These are phyloP conservation scores for Nyctibius grandis DNA, from an alignment of 2,797 vertebrate species.

Conservation along the genomic window DNA sequence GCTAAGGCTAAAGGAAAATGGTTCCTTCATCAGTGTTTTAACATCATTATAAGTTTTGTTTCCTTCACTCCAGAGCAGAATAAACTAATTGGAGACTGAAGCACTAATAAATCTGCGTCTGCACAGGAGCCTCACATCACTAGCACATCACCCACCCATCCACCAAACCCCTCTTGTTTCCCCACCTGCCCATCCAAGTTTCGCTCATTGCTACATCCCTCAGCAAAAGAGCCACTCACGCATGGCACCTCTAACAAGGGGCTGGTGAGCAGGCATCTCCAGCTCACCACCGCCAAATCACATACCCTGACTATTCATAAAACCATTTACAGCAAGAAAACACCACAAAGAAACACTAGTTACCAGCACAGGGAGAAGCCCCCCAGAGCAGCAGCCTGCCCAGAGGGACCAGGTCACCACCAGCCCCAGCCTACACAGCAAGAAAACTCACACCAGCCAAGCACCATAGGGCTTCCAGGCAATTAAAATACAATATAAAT, in stretches of 20 bases:
- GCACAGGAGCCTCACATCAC: not conserved
- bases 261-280: not conserved
- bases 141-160: not conserved
- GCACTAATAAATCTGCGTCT: too few relatives aligned
- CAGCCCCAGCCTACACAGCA: too few relatives aligned
- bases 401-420: not conserved
- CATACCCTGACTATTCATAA: not conserved
- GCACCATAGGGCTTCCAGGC: not conserved
- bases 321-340: not conserved
- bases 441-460: not conserved
- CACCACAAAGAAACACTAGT: not conserved
- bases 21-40: not conserved
- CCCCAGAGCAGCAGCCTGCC: not conserved
- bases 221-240: not conserved
- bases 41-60: fast-evolving
- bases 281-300: not conserved
- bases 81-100: not conserved
- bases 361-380: not conserved
- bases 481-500: not conserved
- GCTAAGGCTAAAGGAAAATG: not conserved
- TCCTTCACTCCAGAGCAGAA: not conserved
- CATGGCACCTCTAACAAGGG: fast-evolving
- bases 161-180: not conserved
- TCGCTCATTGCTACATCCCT: fast-evolving
- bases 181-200: fast-evolving